Conservation (phyloP, 2,888 invertebrate species). For the Arrhopalites spinosus region DNA sequence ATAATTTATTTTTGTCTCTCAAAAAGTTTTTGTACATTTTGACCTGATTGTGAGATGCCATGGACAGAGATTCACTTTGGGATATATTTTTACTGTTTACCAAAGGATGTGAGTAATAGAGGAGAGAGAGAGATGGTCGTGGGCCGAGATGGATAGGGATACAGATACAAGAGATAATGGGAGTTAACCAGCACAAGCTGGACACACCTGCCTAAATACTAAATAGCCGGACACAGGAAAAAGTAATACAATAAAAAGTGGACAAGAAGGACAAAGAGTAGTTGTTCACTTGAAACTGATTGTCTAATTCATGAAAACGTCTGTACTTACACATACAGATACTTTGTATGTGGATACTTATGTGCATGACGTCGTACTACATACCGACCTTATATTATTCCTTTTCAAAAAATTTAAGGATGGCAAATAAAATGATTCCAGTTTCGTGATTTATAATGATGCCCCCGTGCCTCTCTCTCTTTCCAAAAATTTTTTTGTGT, state of each 20-base stretch:
- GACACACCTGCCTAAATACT: conserved; percentile 32
- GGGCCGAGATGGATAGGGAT: background rate
- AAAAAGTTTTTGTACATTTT: background rate
- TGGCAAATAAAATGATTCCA: too few species aligned
- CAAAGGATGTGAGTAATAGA: background rate
- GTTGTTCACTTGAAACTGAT: background rate
- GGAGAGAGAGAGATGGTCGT: background rate
- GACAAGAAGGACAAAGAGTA: conserved; percentile 19
- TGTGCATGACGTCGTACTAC: too few species aligned
- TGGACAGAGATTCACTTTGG: too few species aligned
- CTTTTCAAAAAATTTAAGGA: too few species aligned
- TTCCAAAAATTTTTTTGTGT: too few species aligned
- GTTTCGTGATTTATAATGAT: too few species aligned
- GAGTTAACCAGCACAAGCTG: conserved; percentile 8
- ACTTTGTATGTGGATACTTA: too few species aligned
- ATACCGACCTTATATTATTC: too few species aligned
- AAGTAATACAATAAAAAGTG: conserved; percentile 34
- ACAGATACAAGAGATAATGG: background rate
- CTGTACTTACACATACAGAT: too few species aligned
- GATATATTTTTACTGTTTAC: background rate
- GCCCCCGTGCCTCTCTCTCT: too few species aligned
- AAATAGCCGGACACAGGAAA: conserved; percentile 29
- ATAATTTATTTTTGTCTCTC: background rate
- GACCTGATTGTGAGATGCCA: background rate
- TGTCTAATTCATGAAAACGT: background rate